These are phyloP conservation scores for Andinoacara biseriatus DNA, from an alignment of 2,113 vertebrate species.

Conservation along the genomic window DNA sequence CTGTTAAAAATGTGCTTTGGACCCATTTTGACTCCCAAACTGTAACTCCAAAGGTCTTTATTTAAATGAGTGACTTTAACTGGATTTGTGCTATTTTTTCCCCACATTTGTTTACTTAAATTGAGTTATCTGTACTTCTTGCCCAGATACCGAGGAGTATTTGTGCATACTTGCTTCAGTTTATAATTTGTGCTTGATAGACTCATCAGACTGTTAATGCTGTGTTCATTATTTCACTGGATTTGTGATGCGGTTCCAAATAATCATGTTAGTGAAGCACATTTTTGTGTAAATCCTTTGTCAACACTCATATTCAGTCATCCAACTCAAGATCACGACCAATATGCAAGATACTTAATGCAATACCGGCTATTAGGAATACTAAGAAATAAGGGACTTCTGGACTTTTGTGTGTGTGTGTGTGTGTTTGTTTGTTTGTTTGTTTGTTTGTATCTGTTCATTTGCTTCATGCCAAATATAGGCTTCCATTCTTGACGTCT, in stretches of 20 bases:
- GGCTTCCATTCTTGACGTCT: constrained; percentile 52
- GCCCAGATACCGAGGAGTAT: not conserved
- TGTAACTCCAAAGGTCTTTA: not conserved
- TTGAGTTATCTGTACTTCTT: not conserved
- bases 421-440: not conserved
- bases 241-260: not conserved
- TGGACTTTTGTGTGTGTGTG: not conserved
- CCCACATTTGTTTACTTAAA: too few relatives aligned
- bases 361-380: not conserved
- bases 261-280: not conserved
- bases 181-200: not conserved
- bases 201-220: not conserved
- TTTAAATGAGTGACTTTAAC: not conserved
- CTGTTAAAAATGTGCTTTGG: constrained; percentile 4
- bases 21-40: not conserved
- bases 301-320: not conserved
- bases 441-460: not conserved
- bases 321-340: not conserved
- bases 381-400: not conserved
- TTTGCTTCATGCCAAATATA: constrained; percentile 16
- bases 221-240: not conserved
- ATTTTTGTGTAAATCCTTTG: constrained; percentile 26
- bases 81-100: not conserved
- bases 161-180: not conserved
- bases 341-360: not conserved